A percentile compares a stretch with the other conserved stretches of the same genome.
Conservation (phyloP, 2,888 invertebrate genomes). For the Agrochola lychnidis region DNA sequence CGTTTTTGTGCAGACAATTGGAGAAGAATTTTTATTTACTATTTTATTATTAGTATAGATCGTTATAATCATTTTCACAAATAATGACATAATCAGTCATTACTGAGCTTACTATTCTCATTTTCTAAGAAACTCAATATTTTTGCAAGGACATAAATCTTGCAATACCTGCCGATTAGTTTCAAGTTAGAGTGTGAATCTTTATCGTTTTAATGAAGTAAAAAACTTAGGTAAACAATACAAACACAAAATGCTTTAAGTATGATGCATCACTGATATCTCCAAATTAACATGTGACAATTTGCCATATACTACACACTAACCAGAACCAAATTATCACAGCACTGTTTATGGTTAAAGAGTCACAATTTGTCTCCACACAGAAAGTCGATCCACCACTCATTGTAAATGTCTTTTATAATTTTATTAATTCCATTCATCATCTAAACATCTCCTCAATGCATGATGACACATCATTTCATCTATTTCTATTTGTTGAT, state of each 20-base stretch:
- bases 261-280: background rate
- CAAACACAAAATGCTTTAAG: background rate
- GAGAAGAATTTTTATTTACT: too few species aligned
- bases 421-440: slow-evolving; percentile 81
- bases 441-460: slow-evolving; percentile 67
- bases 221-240: too few species aligned
- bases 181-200: too few species aligned
- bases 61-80: too few species aligned
- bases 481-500: slow-evolving; percentile 72
- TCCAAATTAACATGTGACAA: background rate
- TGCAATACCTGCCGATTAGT: too few species aligned
- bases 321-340: slow-evolving; percentile 72
- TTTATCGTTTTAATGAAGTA: too few species aligned
- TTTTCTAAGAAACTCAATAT: too few species aligned
- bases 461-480: slow-evolving; percentile 75
- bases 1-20: too few species aligned
- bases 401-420: slow-evolving; percentile 72
- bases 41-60: too few species aligned
- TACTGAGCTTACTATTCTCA: too few species aligned
- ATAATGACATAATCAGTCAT: too few species aligned
- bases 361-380: slow-evolving; percentile 80
- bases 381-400: slow-evolving; percentile 70
- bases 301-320: slow-evolving; percentile 67
- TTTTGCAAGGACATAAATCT: too few species aligned
- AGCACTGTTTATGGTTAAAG: slow-evolving; percentile 73